Percentiles rank a stretch among this genome's conserved stretches.
These are phyloP conservation scores for Myrmecobius fasciatus DNA, from an alignment of 2,113 vertebrate species.

Conservation along the genomic window DNA sequence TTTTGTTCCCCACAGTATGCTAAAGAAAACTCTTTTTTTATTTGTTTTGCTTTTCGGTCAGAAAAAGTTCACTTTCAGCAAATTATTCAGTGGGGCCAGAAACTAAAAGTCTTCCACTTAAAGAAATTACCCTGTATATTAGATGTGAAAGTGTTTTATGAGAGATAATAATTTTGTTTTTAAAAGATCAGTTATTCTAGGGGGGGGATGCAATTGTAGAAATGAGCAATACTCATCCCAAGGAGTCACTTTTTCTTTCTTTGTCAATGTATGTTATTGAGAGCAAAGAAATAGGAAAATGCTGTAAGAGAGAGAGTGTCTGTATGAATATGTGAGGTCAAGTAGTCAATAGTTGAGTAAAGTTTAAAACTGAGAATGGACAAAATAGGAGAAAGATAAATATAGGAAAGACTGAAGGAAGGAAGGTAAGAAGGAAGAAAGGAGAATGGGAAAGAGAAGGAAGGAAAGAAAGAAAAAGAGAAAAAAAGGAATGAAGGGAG, in stretches of 20 bases:
- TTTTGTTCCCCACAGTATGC: neutral
- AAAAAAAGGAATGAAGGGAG: too few species aligned
- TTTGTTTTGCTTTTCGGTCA: neutral
- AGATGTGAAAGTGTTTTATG: neutral
- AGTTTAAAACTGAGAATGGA: neutral
- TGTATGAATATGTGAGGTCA: neutral
- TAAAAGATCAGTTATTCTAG: neutral
- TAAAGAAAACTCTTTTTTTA: conserved; percentile 3
- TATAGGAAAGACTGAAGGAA: neutral
- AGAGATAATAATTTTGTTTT: neutral
- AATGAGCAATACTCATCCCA: neutral
- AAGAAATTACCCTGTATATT: neutral
- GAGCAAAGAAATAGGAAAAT: neutral
- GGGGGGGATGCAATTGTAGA: neutral
- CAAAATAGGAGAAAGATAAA: neutral
- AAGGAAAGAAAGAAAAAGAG: too few species aligned
- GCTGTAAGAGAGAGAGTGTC: neutral
- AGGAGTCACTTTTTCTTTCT: neutral
- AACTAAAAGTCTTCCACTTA: neutral
- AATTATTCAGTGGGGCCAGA: neutral
- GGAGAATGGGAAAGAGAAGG: too few species aligned
- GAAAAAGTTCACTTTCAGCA: neutral
- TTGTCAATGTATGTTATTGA: neutral
- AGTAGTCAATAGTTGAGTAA: neutral
- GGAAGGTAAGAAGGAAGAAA: too few species aligned